Percentiles rank a stretch among this genome's conserved stretches.
These are phyloP conservation scores for Boleophthalmus pectinirostris DNA, from an alignment of 2,113 vertebrate species.

Conservation along the genomic window DNA sequence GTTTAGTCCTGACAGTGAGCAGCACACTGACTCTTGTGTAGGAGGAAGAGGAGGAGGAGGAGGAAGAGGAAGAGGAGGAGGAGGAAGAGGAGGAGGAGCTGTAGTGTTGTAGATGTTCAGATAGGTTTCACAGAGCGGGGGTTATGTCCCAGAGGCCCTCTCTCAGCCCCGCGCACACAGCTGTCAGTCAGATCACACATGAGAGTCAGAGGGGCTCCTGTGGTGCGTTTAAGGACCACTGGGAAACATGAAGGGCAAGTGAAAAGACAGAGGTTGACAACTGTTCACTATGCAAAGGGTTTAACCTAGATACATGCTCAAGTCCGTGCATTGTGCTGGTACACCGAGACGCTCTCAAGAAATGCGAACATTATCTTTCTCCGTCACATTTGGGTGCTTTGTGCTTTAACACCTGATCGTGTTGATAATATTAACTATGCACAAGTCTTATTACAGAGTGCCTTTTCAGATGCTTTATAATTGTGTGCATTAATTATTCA, in stretches of 20 bases:
- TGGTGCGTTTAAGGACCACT: conserved; percentile 35
- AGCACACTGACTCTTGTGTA: background rate
- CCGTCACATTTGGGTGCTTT: background rate
- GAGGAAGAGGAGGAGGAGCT: conserved; percentile 1
- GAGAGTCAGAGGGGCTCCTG: conserved; percentile 1
- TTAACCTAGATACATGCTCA: background rate
- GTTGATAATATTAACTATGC: no score
- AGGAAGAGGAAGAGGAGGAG: conserved; percentile 4
- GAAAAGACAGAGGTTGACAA: conserved; percentile 20
- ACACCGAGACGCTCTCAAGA: background rate
- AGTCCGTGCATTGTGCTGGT: background rate
- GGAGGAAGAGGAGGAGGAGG: conserved; percentile 4
- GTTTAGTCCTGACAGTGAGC: no score
- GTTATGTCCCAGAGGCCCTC: conserved; percentile 14
- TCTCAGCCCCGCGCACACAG: conserved; percentile 26
- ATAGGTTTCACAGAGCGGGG: conserved; percentile 11
- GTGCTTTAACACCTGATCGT: no score
- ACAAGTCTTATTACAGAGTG: background rate
- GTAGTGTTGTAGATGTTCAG: conserved; percentile 9
- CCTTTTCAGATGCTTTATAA: no score
- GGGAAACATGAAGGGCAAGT: conserved; percentile 23
- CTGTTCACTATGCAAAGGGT: conserved; percentile 24
- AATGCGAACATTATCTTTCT: background rate
- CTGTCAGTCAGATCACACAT: conserved; percentile 48
- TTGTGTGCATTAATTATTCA: no score